Evolutionary conservation across 2,797 vertebrate species (phyloP), one percentile per base, ranked within the genome.

Genomic region (Prunella strophiata): DNA sequence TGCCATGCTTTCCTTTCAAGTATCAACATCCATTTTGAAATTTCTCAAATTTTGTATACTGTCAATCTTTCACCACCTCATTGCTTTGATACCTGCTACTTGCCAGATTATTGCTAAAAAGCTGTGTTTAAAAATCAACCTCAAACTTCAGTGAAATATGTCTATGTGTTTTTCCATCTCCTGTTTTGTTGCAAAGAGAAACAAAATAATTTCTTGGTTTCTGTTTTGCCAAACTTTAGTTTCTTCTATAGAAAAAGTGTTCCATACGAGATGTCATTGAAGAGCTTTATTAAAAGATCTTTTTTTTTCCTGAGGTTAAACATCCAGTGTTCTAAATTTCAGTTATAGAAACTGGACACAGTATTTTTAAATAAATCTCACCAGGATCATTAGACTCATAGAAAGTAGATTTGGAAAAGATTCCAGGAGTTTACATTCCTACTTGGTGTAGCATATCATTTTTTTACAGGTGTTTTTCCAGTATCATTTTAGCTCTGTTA

Each of bases 371-470:
- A 55, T 47, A 38, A 72, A 68, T n/a, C 8, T 68, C 38, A 32
- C 5, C 5, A 52, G 25, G 12, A 3, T 47, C 52, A 19, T 11
- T 30, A 40, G 59, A 34, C 7, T 16, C 2, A 22, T 27, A 30
- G 52, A 85, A 85, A 59, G 3, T 5, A 59, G 21, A 21, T 58
- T 59, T 85, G n/a, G 38, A 68, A 82, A 75, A 72, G 9, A 76
- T 55, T 72, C 7, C 13, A 25, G 27, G 30, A 74, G 14, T 68
- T 72, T 79, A 50, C 5, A 7, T 77, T 83, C 7, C 17, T 70
- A 8, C 10, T 51, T 36, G 6, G 2, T 73, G 7, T 50, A 16
- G 1, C 8, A 86, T 45, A 29, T 38, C 0, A 30, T 38, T 87
- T 87, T 81, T 43, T 16, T 81, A 27, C 2, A 40, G 18, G 11